Base-by-base conservation (phyloP, 2,797 vertebrate species). In the Epinephelus coioides region DNA sequence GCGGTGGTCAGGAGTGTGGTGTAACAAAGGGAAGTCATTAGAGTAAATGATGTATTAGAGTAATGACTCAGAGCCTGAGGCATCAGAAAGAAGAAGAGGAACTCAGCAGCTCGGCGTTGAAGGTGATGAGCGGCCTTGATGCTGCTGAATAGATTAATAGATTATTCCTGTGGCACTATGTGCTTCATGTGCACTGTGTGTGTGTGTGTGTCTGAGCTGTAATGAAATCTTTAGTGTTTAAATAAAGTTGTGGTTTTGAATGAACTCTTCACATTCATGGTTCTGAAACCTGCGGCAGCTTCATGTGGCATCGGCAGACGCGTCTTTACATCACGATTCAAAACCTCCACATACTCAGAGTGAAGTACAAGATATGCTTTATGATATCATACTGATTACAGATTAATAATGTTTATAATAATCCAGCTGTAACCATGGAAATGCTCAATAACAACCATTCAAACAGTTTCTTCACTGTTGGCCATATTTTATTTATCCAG, bases 141-240 rank as follows among this genome's bases (percentile, higher is more conserved):
- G 66, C 81, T 77, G 67, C 47, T 72, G 82, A 64, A 79, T 77
- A 86, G 83, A 87, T 81, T 79, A 86, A 79, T 83, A 85, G 73
- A 82, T 84, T 81, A 83, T 70, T 63, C 75, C 55, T 6, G 17
- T 54, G 59, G 57, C 34, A 56, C 44, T 60, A 2, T 50, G 57
- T 69, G 71, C 19, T 34, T 44, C 6, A 43, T 84, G 53, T 49
- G 30, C 30, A 3, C 43, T 69, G 47, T 56, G 47, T 44, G 21
- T 46, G 51, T 50, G 51, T 27, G 34, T 73, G 74, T 61, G 73
- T 70, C n/a, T 30, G 44, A 72, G 64, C 76, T 79, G 27, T 80
- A 78, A 75, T 85, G 77, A 69, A 43, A 75, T 43, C 23, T 72
- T n/a, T 21, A 57, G 46, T 43, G 17, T 63, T 84, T 57, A 55